Conservation (phyloP, 2,113 vertebrate genomes). For the Gymnorhina tibicen region DNA sequence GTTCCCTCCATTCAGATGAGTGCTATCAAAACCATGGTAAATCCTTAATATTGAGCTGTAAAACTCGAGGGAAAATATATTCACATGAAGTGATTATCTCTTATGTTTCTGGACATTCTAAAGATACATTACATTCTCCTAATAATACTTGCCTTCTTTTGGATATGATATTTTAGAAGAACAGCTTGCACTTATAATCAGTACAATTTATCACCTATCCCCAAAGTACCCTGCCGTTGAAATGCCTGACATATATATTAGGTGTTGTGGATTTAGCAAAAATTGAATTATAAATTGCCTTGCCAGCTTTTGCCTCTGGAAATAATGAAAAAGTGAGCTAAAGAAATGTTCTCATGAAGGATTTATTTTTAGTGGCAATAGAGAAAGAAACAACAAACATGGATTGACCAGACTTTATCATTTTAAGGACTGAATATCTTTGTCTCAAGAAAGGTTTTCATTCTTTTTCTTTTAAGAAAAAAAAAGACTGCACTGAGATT, state of each 20-base stretch:
- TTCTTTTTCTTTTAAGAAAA: not conserved
- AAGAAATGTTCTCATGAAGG: slow-evolving; percentile 77
- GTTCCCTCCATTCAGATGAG: slow-evolving; percentile 62
- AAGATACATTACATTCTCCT: slow-evolving; percentile 78
- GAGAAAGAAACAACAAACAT: slow-evolving; percentile 71
- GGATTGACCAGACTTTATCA: slow-evolving; percentile 70
- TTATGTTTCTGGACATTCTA: slow-evolving; percentile 77
- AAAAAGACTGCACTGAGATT: not conserved
- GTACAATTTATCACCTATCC: slow-evolving; percentile 85
- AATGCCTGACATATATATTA: slow-evolving; percentile 98
- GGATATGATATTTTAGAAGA: slow-evolving; percentile 79
- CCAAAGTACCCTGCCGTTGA: slow-evolving; percentile 85
- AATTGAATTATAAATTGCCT: slow-evolving; percentile 89
- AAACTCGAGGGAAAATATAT: slow-evolving; percentile 67
- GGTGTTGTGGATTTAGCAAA: slow-evolving; percentile 92
- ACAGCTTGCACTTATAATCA: slow-evolving; percentile 86
- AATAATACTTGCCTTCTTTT: slow-evolving; percentile 78
- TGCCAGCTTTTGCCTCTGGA: slow-evolving; percentile 86
- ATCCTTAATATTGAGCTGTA: slow-evolving; percentile 60
- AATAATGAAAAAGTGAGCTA: slow-evolving; percentile 82
- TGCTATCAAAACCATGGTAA: slow-evolving; percentile 68
- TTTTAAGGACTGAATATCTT: slow-evolving; percentile 51
- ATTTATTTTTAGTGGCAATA: slow-evolving; percentile 75
- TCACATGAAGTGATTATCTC: slow-evolving; percentile 71
- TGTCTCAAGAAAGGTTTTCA: slow-evolving; percentile 31